Evolutionary conservation across 2,113 vertebrate species (phyloP).

Genomic region (Salminus brasiliensis): DNA sequence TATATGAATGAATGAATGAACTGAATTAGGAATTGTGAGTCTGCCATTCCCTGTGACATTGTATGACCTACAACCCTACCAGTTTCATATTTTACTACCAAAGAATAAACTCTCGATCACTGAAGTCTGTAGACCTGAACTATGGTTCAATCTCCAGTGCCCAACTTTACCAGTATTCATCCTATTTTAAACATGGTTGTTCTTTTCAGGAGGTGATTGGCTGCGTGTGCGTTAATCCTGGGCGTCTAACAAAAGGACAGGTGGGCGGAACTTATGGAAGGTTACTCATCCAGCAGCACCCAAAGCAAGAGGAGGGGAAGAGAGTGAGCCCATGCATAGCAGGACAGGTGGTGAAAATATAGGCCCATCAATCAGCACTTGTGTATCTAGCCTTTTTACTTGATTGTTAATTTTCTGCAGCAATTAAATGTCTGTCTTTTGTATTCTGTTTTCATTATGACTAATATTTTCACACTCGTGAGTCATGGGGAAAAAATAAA

Average conservation of each 20-base stretch:
- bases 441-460: conserved; percentile 7
- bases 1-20: too few species aligned
- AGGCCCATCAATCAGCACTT: conserved; percentile 46
- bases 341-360: conserved; percentile 88
- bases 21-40: too few species aligned
- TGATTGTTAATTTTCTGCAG: not conserved
- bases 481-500: conserved; percentile 48
- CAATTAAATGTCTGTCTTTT: conserved; percentile 26
- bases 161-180: too few species aligned
- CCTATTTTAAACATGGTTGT: too few species aligned
- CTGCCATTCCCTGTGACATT: too few species aligned
- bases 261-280: conserved; percentile 90
- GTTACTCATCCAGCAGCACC: conserved; percentile 70
- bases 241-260: conserved; percentile 90
- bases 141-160: too few species aligned
- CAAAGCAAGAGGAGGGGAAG: not conserved
- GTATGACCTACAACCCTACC: too few species aligned
- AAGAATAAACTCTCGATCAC: too few species aligned
- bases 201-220: conserved; percentile 81
- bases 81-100: too few species aligned
- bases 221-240: conserved; percentile 90
- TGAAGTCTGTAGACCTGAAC: too few species aligned
- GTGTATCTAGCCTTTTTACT: not conserved
- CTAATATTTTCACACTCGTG: not conserved
- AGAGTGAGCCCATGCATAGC: conserved; percentile 77